These are phyloP conservation scores for Spilogale gracilis DNA, from an alignment of 2,113 vertebrate genomes.

Conservation along the genomic window DNA sequence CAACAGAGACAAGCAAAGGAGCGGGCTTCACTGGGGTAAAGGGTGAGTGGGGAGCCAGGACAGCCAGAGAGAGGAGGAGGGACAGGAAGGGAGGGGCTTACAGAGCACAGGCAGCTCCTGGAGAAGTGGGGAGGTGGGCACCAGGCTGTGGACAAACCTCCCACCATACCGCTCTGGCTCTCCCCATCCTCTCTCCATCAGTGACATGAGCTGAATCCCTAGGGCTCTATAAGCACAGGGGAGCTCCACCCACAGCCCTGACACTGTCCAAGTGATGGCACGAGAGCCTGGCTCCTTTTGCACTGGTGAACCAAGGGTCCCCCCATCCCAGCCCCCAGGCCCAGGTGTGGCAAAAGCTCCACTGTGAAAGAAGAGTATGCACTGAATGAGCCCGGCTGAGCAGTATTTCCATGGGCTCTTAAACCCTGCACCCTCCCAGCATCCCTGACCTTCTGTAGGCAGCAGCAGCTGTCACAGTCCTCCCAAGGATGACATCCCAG, in stretches of 20 bases:
- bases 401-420: background rate
- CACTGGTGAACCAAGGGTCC: background rate
- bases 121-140: rapidly evolving
- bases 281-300: background rate
- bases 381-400: rapidly evolving
- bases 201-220: background rate
- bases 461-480: background rate
- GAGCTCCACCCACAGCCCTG: background rate
- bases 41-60: rapidly evolving
- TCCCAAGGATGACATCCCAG: rapidly evolving
- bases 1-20: background rate
- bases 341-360: background rate
- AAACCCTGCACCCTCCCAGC: background rate
- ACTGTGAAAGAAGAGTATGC: background rate
- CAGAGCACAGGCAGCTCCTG: background rate
- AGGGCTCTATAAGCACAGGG: too few species aligned
- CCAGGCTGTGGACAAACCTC: background rate
- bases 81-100: background rate
- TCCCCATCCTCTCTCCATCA: background rate
- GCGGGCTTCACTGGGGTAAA: too few species aligned
- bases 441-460: rapidly evolving
- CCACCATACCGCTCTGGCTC: background rate
- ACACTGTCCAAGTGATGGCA: background rate
- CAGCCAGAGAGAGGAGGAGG: background rate
- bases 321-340: background rate